These are phyloP conservation scores for Cerastoderma edule DNA, from an alignment of 2,888 invertebrate species.

Conservation along the genomic window DNA sequence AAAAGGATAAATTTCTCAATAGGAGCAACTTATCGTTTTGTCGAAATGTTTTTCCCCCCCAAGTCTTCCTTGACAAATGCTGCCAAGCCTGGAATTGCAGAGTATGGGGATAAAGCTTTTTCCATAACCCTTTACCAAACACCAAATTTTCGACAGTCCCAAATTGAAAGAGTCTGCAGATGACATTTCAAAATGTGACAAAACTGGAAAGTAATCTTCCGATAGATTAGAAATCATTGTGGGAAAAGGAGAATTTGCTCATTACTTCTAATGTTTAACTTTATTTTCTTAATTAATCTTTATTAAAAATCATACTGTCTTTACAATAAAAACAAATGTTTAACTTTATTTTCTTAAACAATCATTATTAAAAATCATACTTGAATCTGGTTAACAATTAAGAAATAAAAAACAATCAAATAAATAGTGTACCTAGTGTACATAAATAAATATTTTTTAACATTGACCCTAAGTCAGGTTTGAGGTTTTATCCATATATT, in stretches of 20 bases:
- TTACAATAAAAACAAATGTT: not conserved
- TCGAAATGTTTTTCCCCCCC: not conserved
- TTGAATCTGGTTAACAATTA: no score
- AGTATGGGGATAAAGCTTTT: no score
- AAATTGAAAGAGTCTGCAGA: not conserved
- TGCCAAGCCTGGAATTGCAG: no score
- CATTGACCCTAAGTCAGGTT: no score
- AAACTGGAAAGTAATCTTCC: no score
- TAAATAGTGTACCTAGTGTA: no score
- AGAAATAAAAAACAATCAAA: no score
- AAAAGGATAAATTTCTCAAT: conserved; percentile 3
- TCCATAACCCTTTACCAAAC: conserved; percentile 8
- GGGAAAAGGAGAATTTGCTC: conserved; percentile 8
- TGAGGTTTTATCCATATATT: no score
- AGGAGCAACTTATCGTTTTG: not conserved
- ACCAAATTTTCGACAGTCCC: not conserved
- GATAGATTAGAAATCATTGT: conserved; percentile 1
- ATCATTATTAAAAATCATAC: no score
- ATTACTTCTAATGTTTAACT: not conserved
- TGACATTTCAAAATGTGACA: conserved; percentile 4
- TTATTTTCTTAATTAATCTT: no score
- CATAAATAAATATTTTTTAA: no score
- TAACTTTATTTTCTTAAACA: not conserved
- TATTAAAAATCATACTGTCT: not conserved
- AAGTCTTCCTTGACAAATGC: no score